Conservation (phyloP, 2,113 vertebrate genomes). For the Halichoerus grypus region DNA sequence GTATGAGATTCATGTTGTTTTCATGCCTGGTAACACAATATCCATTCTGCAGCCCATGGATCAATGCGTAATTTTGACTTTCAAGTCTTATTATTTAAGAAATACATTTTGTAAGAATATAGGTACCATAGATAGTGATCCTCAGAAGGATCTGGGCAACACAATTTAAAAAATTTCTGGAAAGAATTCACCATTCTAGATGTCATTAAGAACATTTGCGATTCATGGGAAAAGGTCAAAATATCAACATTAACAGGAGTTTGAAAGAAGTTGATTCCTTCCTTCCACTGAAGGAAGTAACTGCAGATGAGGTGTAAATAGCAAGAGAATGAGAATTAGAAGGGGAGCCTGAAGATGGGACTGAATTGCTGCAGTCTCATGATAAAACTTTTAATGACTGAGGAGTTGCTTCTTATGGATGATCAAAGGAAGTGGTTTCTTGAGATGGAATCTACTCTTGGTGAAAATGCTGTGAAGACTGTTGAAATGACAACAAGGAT, state of each 20-base stretch:
- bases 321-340: not conserved
- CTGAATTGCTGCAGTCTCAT: not conserved
- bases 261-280: not conserved
- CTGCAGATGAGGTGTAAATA: not conserved
- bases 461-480: not conserved
- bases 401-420: not conserved
- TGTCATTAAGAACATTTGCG: not conserved
- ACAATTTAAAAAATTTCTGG: not conserved
- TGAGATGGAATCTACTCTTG: not conserved
- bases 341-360: not conserved
- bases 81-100: not conserved
- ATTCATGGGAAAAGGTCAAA: not conserved
- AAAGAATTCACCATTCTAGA: not conserved
- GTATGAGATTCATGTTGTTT: not conserved
- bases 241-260: not conserved
- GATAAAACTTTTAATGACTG: not conserved
- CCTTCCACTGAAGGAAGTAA: not conserved
- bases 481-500: not conserved
- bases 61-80: not conserved
- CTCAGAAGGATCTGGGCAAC: not conserved
- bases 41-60: not conserved
- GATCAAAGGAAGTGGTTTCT: not conserved
- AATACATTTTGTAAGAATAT: not conserved
- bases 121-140: not conserved
- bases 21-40: not conserved